phyloP scores from a whole-genome alignment of 2,888 invertebrate species.

The Hoplodrina blanda region DNA sequence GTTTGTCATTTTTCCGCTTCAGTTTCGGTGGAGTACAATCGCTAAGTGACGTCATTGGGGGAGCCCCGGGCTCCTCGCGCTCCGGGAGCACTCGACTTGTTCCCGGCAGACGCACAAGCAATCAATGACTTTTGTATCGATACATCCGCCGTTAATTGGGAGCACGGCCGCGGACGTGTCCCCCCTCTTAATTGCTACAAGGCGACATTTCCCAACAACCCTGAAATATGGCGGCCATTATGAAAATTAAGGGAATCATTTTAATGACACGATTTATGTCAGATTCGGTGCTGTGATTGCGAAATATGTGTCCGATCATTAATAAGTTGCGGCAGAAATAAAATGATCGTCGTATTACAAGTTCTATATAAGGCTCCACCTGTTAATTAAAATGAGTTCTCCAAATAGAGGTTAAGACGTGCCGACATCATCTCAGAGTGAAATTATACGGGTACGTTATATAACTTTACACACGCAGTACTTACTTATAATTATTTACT shows the following conservation, averaged over 20 bases:
- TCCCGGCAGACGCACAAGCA: constrained; percentile 40
- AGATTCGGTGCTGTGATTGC: constrained; percentile 38
- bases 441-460: constrained; percentile 28
- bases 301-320: constrained; percentile 38
- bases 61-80: not conserved
- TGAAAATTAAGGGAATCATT: constrained; percentile 52
- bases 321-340: constrained; percentile 35
- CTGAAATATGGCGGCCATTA: constrained; percentile 37
- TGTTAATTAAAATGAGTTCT: constrained; percentile 53
- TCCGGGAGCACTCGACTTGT: constrained; percentile 7
- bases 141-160: constrained; percentile 62
- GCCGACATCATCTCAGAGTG: constrained; percentile 18
- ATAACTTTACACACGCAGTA: constrained; percentile 38
- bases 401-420: constrained; percentile 21
- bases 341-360: constrained; percentile 36
- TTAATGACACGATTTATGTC: constrained; percentile 56
- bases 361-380: constrained; percentile 26
- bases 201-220: constrained; percentile 47
- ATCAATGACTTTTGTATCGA: constrained; percentile 63
- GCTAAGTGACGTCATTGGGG: constrained; percentile 23
- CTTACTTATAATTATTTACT: constrained; percentile 52
- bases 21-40: constrained; percentile 26
- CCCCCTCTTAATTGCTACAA: constrained; percentile 57
- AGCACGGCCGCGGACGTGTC: constrained; percentile 24
- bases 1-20: constrained; percentile 55